Evolutionary conservation across 2,113 vertebrate species (phyloP).

Genomic region (Hippopotamus amphibius): DNA sequence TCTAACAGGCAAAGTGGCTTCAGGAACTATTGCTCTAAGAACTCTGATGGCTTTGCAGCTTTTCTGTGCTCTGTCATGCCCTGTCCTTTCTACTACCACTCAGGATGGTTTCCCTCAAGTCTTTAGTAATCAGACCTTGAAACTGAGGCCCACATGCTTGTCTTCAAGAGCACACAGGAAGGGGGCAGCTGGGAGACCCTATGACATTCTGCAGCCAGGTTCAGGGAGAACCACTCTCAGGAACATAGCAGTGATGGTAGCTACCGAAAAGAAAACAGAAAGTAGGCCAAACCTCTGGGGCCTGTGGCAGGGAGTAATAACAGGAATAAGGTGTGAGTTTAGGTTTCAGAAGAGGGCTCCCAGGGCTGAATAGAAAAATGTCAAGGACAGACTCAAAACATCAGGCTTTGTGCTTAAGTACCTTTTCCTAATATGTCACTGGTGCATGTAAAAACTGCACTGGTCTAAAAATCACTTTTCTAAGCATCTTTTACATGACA

Average conservation of each 20-base stretch:
- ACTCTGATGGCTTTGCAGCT: not conserved
- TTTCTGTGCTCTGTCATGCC: not conserved
- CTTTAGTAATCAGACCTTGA: not conserved
- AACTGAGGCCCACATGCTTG: not conserved
- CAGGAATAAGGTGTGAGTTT: not conserved
- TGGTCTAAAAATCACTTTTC: not conserved
- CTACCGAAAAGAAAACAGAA: not conserved
- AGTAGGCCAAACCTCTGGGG: not conserved
- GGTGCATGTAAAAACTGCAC: not conserved
- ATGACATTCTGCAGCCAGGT: not conserved
- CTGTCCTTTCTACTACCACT: not conserved
- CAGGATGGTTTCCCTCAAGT: not conserved
- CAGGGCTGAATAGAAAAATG: not conserved
- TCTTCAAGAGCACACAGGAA: not conserved
- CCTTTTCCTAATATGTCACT: not conserved
- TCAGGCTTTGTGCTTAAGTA: not conserved
- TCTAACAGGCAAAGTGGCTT: not conserved
- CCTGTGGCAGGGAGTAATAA: not conserved
- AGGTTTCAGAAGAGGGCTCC: not conserved
- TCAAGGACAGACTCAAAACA: not conserved
- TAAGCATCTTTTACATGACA: not conserved
- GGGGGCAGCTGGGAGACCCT: not conserved
- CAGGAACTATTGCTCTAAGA: not conserved
- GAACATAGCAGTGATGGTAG: not conserved
- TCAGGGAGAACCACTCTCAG: not conserved